Base-by-base conservation (phyloP, 2,797 vertebrate genomes). In the Mallotus villosus region DNA sequence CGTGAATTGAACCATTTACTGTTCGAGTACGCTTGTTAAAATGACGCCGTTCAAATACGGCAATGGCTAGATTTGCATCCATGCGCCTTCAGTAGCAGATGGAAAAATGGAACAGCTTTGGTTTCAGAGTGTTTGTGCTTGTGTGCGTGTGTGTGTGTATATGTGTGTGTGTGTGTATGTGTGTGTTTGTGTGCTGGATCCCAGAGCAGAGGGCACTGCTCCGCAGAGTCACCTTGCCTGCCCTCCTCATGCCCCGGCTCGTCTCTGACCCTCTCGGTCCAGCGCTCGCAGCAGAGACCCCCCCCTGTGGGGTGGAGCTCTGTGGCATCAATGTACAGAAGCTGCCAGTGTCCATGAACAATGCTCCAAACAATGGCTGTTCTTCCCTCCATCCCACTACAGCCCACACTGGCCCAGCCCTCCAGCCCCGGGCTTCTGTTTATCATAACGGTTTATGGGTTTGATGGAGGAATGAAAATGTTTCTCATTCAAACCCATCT, bases 161-260 rank as follows among this genome's bases (percentile, higher is more conserved):
- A 19, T 73, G 5, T 65, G 63, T 65, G 22, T 81, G 37, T 22
- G 57, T 62, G 69, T 74, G 73, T 70, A 24, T 70, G 46, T 81
- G 37, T 22, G 57, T 62, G 69, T 74, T 71, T 70, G 24, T 70
- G 46, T 11, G 55, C 22, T 75, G 17, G 21, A n/a, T 64, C 14
- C 27, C n/a, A 66, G 19, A 22, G 70, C 66, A 75, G 68, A 61
- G 0, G 22, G 32, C 62, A 12, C 27, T 11, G 27, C 32, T 19
- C 62, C 37, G 27, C 57, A 25, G 3, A 68, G 70, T 58, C 25
- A 71, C 75, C 63, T 41, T 16, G 65, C 6, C 5, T 67, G 62
- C 60, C 69, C 74, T 61, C 66, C 64, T 68, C 63, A 51, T 66
- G 11, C 70, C 21, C 37, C 29, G 57, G 37, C 65, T 46, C 37